Evolutionary conservation across 1,140 invertebrate species (phyloP), one percentile per base, ranked within the genome.

Genomic region (Panulirus ornatus): DNA sequence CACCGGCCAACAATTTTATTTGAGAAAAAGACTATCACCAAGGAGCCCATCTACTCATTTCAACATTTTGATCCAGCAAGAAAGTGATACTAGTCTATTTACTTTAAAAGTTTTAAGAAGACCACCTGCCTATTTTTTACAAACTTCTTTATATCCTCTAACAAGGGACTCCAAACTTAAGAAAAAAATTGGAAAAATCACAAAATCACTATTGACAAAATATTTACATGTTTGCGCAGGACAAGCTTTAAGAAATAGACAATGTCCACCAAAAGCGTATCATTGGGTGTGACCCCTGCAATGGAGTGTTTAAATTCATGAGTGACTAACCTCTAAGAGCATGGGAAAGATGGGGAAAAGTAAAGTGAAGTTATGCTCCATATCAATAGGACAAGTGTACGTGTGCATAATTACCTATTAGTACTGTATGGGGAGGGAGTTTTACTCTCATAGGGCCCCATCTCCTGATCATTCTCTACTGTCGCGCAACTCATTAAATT

Each of bases 221-320:
- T 90, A 90, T 90, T 84, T 90, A 90, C 88, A 90, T 30, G 87
- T 89, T 85, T 84, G 88, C 82, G 88, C 83, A 90, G 82, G 83
- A 90, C 88, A 90, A 78, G 82, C 82, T 84, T 85, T 27, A 85
- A 85, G 83, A 90, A 85, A 51, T 58, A 83, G 70, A 89, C 78
- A 73, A 81, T 84, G 88, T 90, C 81, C 88, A 90, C 82, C 71
- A 79, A 90, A 90, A 90, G 88, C 88, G 88, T 90, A 90, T 90
- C 73, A 90, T 79, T 84, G 51, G 73, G 75, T 84, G 88, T 90
- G 82, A 90, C 83, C 88, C 85, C 38, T 63, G 81, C 82, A 75
- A 88, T 70, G 63, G 78, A 81, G 78, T 88, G 86, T 51, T 78
- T 79, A 82, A 88, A 71, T 54, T 79, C 16, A 88, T 81, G 78